Percentiles rank a stretch among this genome's conserved stretches.
phyloP scores from a whole-genome alignment of 2,113 vertebrate genomes.

The Embiotoca jacksoni region DNA sequence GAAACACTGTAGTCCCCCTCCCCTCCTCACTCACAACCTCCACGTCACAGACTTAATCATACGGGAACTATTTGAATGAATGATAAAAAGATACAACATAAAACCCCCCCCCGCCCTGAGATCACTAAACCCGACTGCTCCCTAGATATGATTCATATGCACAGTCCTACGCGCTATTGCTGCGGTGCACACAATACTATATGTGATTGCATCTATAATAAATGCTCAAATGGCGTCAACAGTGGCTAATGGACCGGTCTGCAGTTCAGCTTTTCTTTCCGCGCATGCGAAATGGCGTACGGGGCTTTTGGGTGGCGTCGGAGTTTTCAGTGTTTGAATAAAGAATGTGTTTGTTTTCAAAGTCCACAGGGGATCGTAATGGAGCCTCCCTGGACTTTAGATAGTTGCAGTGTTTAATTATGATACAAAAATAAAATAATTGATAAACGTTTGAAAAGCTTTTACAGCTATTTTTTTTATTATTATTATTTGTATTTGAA shows the following conservation, averaged over 20 bases:
- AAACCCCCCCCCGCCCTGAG: too few species aligned
- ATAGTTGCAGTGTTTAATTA: too few species aligned
- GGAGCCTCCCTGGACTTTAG: too few species aligned
- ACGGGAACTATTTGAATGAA: slow-evolving; percentile 63
- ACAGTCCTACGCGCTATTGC: not conserved
- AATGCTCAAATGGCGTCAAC: slow-evolving; percentile 76
- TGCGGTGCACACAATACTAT: not conserved
- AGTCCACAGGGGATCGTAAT: too few species aligned
- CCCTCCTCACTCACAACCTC: slow-evolving; percentile 36
- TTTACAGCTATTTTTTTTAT: too few species aligned
- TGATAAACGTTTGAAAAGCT: too few species aligned
- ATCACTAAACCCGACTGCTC: not conserved
- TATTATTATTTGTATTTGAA: too few species aligned
- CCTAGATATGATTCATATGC: accelerated
- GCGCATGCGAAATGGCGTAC: slow-evolving; percentile 80
- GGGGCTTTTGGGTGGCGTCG: not conserved
- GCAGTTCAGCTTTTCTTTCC: slow-evolving; percentile 17
- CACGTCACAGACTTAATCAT: slow-evolving; percentile 65
- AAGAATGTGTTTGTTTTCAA: too few species aligned
- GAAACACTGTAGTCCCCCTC: not conserved
- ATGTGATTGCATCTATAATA: not conserved
- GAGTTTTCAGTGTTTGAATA: not conserved
- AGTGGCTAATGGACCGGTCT: slow-evolving; percentile 22
- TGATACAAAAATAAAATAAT: too few species aligned
- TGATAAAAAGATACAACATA: not conserved